Conservation (phyloP, 2,113 vertebrate species). For the Oplegnathus fasciatus region DNA sequence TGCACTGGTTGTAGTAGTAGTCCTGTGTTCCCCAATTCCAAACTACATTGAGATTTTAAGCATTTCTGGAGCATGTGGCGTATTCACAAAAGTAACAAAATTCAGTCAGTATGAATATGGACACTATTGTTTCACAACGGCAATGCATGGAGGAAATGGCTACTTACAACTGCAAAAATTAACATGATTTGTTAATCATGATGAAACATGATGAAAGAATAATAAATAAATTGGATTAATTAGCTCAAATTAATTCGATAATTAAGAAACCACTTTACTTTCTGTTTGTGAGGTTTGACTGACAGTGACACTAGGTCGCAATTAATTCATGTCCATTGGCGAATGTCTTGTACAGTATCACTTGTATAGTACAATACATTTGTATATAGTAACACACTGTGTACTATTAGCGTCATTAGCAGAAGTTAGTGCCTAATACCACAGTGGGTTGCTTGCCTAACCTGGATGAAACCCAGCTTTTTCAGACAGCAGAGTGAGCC, state of each 20-base stretch:
- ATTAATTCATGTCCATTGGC: not conserved
- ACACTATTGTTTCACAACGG: not conserved
- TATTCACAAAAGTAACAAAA: not conserved
- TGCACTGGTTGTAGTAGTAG: not conserved
- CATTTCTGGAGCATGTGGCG: not conserved
- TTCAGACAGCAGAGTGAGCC: not conserved
- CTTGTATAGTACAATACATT: too few relatives aligned
- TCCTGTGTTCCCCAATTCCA: not conserved
- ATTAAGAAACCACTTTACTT: not conserved
- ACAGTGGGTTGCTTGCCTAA: not conserved
- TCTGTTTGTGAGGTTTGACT: not conserved
- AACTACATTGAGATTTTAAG: not conserved
- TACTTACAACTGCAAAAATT: too few relatives aligned
- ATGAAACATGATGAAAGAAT: not conserved
- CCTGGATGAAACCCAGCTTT: conserved; percentile 20
- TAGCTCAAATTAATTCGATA: not conserved
- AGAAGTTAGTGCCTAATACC: not conserved
- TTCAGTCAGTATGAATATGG: not conserved
- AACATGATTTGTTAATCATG: not conserved
- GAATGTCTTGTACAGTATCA: not conserved
- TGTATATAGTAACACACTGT: not conserved
- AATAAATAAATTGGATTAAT: not conserved
- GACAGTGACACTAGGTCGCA: not conserved
- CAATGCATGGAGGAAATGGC: not conserved
- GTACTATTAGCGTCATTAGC: not conserved